Evolutionary conservation across 2,888 invertebrate species (phyloP).

Genomic region (Acronicta aceris): DNA sequence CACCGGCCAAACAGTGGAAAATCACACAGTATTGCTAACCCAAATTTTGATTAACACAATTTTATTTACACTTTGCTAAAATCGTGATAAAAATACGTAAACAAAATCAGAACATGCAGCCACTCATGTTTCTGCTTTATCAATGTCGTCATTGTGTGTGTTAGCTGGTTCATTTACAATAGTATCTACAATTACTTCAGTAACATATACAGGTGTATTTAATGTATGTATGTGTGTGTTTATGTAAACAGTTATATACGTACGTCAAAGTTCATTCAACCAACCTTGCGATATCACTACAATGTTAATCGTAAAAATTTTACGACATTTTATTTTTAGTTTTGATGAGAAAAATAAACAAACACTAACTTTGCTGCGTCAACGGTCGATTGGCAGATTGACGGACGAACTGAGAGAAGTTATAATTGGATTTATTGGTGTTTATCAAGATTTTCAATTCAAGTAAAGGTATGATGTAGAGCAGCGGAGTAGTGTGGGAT

Average conservation of each 20-base stretch:
- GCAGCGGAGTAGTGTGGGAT: not conserved
- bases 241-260: slow-evolving; percentile 34
- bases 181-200: not conserved
- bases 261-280: slow-evolving; percentile 65
- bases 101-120: slow-evolving; percentile 6
- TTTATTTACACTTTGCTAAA: slow-evolving; percentile 13
- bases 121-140: slow-evolving; percentile 7
- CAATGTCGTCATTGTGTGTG: slow-evolving; percentile 6
- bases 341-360: slow-evolving; percentile 48
- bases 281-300: slow-evolving; percentile 65
- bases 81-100: slow-evolving; percentile 39
- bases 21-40: slow-evolving; percentile 30
- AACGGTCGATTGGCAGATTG: slow-evolving; percentile 37
- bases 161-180: slow-evolving; percentile 6
- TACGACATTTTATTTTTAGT: slow-evolving; percentile 62
- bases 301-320: slow-evolving; percentile 58
- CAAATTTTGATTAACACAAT: slow-evolving; percentile 21
- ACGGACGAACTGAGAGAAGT: slow-evolving; percentile 39
- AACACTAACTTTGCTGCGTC: slow-evolving; percentile 44
- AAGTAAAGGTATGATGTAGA: not conserved
- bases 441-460: slow-evolving; percentile 11
- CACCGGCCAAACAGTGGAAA: slow-evolving; percentile 25
- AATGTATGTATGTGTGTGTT: slow-evolving; percentile 4
- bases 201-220: slow-evolving; percentile 1
- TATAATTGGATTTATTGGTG: slow-evolving; percentile 43